A percentile compares a stretch with the other conserved stretches of the same genome.
Conservation (phyloP, 2,113 vertebrate species). For the Melanocharis versteri region DNA sequence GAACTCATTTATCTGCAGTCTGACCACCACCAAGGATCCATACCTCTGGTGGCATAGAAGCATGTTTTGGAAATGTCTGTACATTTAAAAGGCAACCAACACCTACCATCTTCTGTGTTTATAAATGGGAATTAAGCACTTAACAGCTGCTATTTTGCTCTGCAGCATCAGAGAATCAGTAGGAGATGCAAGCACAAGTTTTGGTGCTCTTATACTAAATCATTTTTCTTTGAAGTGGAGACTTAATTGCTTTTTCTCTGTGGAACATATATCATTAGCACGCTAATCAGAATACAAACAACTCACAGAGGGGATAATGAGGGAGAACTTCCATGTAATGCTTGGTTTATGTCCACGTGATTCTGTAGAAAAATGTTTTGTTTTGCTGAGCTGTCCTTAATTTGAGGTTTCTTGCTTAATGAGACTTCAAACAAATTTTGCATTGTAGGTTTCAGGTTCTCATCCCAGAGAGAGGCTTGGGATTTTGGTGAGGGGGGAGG, state of each 20-base stretch:
- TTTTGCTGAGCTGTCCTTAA: constrained; percentile 56
- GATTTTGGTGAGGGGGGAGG: background rate
- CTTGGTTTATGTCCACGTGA: background rate
- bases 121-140: background rate
- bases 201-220: background rate
- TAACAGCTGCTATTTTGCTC: background rate
- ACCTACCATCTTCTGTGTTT: background rate
- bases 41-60: background rate
- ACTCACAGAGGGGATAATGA: constrained; percentile 34
- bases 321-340: background rate
- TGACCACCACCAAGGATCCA: background rate
- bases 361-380: constrained; percentile 51
- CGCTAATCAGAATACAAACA: background rate
- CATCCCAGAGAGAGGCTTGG: constrained; percentile 34
- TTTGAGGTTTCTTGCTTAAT: constrained; percentile 47
- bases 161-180: background rate
- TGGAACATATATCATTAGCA: constrained; percentile 41
- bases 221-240: constrained; percentile 51
- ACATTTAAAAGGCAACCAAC: background rate
- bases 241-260: constrained; percentile 35
- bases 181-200: background rate
- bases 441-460: constrained; percentile 51
- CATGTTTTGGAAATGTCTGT: background rate
- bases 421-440: constrained; percentile 59
- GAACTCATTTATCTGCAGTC: background rate